phyloP scores from a whole-genome alignment of 2,797 vertebrate species.

The Meriones psammophilus region DNA sequence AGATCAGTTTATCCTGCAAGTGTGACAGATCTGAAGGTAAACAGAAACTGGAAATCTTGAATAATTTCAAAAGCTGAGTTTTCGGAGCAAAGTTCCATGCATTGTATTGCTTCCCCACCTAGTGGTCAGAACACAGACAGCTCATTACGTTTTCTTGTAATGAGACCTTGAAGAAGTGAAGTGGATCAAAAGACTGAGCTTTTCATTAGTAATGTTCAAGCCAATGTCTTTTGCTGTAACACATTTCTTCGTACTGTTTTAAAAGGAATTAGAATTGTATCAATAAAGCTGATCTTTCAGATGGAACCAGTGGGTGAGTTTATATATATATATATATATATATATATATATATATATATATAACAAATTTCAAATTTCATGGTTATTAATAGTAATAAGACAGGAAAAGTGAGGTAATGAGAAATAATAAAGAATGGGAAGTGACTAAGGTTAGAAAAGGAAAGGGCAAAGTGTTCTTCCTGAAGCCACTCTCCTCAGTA shows the following conservation, averaged over 20 bases:
- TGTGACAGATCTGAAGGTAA: not conserved
- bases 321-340: slow-evolving; percentile 23
- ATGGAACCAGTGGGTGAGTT: slow-evolving; percentile 31
- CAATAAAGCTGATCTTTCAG: not conserved
- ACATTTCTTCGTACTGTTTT: not conserved
- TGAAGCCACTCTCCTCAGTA: not conserved
- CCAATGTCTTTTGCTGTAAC: not conserved
- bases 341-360: slow-evolving; percentile 20
- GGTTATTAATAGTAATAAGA: slow-evolving; percentile 69
- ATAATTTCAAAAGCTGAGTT: not conserved
- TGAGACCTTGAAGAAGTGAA: not conserved
- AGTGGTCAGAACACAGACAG: slow-evolving; percentile 75
- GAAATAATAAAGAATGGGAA: slow-evolving; percentile 67
- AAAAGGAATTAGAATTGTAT: slow-evolving; percentile 23
- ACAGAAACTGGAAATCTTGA: slow-evolving; percentile 43
- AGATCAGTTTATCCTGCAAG: not conserved
- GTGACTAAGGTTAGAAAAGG: slow-evolving; percentile 39
- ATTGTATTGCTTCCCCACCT: slow-evolving; percentile 82
- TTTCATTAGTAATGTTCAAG: not conserved
- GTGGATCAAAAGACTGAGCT: not conserved
- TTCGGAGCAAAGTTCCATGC: not conserved
- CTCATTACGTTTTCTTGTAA: slow-evolving; percentile 7
- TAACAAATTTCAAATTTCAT: not conserved
- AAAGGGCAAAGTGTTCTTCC: not conserved
- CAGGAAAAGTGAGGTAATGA: slow-evolving; percentile 73